Conservation (phyloP, 1,140 invertebrate genomes). For the Pissodes strobi region DNA sequence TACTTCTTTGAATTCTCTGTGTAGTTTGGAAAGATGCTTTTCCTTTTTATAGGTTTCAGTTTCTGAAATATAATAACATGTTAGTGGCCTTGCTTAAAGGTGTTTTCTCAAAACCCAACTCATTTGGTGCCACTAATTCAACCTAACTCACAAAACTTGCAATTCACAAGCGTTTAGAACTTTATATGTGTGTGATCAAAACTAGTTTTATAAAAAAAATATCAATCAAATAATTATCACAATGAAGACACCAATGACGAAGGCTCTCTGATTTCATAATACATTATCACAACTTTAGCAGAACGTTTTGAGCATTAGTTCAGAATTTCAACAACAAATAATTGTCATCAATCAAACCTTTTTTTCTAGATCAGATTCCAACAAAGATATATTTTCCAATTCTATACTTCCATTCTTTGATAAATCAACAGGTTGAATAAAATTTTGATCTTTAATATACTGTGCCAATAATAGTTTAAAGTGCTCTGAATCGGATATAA, state of each 20-base stretch:
- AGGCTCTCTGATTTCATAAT: neutral
- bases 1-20: conserved; percentile 37
- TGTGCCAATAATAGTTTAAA: conserved; percentile 41
- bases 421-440: conserved; percentile 32
- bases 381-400: neutral
- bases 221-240: neutral
- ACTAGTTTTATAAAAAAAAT: neutral
- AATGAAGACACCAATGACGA: neutral
- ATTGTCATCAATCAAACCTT: too few relatives aligned
- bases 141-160: too few relatives aligned
- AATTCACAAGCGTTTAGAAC: too few relatives aligned
- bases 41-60: conserved; percentile 21
- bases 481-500: conserved; percentile 37
- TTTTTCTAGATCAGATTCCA: conserved; percentile 10
- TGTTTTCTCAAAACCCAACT: too few relatives aligned
- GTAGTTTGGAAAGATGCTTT: conserved; percentile 15
- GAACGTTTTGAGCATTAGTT: too few relatives aligned
- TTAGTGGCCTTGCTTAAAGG: too few relatives aligned
- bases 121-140: too few relatives aligned
- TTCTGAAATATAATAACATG: conserved; percentile 24
- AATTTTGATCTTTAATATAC: conserved; percentile 35
- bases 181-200: too few relatives aligned
- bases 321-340: too few relatives aligned
- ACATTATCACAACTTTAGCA: too few relatives aligned
- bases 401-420: conserved; percentile 4